Percentiles rank a stretch among this genome's conserved stretches.
These are phyloP conservation scores for Hemibagrus guttatus DNA, from an alignment of 2,797 vertebrate species.

Conservation along the genomic window DNA sequence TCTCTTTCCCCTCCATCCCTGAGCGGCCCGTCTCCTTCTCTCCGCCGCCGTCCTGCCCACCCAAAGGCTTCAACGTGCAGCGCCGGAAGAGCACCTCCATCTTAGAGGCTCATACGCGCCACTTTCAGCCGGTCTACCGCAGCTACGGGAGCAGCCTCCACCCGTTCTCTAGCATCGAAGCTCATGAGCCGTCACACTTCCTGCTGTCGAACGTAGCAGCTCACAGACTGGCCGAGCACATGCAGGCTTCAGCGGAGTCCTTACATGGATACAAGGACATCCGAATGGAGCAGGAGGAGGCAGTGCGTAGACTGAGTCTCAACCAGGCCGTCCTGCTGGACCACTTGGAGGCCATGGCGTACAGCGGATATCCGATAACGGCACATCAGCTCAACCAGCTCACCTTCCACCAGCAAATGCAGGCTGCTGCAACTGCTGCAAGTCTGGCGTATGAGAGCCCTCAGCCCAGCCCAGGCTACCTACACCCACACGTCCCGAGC, in stretches of 20 bases:
- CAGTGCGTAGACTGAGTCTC: conserved; percentile 82
- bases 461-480: conserved; percentile 77
- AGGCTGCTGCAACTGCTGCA: conserved; percentile 68
- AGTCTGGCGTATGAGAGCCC: conserved; percentile 81
- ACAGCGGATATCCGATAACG: conserved; percentile 75
- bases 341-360: conserved; percentile 87
- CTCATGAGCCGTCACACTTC: conserved; percentile 70
- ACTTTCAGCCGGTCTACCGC: conserved; percentile 88
- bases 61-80: conserved; percentile 88
- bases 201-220: conserved; percentile 78
- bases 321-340: conserved; percentile 90
- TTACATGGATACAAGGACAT: conserved; percentile 76
- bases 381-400: conserved; percentile 82
- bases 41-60: conserved; percentile 88
- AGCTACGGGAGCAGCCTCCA: conserved; percentile 86
- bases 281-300: conserved; percentile 84
- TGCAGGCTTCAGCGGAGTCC: conserved; percentile 74
- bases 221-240: conserved; percentile 82
- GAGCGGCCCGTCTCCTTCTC: conserved; percentile 96
- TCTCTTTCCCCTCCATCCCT: conserved; percentile 91
- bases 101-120: conserved; percentile 92
- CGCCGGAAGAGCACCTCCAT: conserved; percentile 98
- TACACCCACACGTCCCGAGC: conserved; percentile 82
- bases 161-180: conserved; percentile 80
- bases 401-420: conserved; percentile 79